Percentiles rank a stretch among this genome's conserved stretches.
Conservation (phyloP, 2,113 vertebrate genomes). For the Rynchops niger region DNA sequence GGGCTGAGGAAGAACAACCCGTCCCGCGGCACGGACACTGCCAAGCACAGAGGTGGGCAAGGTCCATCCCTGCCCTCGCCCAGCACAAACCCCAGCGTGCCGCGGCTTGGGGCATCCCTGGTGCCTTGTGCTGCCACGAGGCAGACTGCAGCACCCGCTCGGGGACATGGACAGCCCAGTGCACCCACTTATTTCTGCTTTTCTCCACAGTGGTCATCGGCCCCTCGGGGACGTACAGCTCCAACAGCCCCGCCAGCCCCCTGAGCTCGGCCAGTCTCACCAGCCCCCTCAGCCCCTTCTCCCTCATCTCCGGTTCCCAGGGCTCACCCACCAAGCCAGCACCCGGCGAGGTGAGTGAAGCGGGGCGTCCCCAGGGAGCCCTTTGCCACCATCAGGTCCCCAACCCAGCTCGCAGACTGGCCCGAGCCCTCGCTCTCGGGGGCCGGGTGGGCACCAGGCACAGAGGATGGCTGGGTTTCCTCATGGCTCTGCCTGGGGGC, state of each 20-base stretch:
- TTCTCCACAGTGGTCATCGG: conserved; percentile 76
- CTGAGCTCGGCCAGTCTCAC: conserved; percentile 94
- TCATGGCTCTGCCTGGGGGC: not conserved
- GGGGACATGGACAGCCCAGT: rapidly evolving
- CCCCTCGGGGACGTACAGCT: conserved; percentile 87
- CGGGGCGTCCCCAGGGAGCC: rapidly evolving
- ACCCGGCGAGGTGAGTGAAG: conserved; percentile 85
- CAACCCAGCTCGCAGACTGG: not conserved
- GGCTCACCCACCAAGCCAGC: conserved; percentile 88
- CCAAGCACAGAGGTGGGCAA: conserved; percentile 87
- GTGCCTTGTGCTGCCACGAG: not conserved
- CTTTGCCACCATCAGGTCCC: not conserved
- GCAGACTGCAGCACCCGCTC: rapidly evolving
- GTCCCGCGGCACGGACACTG: conserved; percentile 88
- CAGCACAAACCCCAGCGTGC: not conserved
- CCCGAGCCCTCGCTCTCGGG: rapidly evolving
- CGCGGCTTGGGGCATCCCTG: rapidly evolving
- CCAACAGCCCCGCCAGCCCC: conserved; percentile 95
- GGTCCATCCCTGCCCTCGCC: not conserved
- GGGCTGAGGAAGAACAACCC: conserved; percentile 92
- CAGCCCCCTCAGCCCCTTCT: conserved; percentile 94
- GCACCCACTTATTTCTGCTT: not conserved
- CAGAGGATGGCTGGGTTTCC: not conserved
- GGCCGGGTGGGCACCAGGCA: not conserved
- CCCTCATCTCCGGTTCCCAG: conserved; percentile 89